These are phyloP conservation scores for Folsomia candida DNA, from an alignment of 2,888 invertebrate genomes.

Conservation along the genomic window DNA sequence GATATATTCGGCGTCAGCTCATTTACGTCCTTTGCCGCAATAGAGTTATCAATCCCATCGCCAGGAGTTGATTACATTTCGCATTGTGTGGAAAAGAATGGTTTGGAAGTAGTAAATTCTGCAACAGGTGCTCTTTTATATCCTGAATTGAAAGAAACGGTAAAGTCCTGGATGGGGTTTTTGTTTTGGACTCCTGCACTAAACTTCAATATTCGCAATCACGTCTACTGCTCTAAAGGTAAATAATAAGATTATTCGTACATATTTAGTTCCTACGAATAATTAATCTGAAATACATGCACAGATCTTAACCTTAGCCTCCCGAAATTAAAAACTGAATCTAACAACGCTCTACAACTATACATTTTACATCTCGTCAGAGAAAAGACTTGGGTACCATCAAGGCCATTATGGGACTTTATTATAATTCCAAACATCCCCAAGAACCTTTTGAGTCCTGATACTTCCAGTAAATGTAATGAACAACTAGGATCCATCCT, in stretches of 20 bases:
- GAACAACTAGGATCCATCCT: not conserved
- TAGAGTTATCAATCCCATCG: not conserved
- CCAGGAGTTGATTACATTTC: not conserved
- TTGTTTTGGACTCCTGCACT: not conserved
- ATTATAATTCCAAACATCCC: not conserved
- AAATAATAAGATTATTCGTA: not conserved
- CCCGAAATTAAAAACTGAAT: not conserved
- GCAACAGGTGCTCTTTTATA: not conserved
- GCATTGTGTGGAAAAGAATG: not conserved
- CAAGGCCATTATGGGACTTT: not conserved
- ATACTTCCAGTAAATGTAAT: not conserved
- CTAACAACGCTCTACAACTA: not conserved
- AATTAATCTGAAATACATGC: not conserved
- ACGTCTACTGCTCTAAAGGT: not conserved
- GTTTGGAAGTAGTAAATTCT: not conserved
- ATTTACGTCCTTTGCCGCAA: not conserved
- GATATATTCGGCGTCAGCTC: not conserved
- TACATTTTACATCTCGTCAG: not conserved
- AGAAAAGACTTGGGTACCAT: not conserved
- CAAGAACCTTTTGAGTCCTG: not conserved
- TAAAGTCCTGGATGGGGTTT: conserved; percentile 4
- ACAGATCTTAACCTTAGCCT: not conserved
- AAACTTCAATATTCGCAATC: not conserved
- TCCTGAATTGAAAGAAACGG: not conserved
- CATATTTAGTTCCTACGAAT: not conserved